phyloP scores from a whole-genome alignment of 2,113 vertebrate genomes.

The Orycteropus afer region DNA sequence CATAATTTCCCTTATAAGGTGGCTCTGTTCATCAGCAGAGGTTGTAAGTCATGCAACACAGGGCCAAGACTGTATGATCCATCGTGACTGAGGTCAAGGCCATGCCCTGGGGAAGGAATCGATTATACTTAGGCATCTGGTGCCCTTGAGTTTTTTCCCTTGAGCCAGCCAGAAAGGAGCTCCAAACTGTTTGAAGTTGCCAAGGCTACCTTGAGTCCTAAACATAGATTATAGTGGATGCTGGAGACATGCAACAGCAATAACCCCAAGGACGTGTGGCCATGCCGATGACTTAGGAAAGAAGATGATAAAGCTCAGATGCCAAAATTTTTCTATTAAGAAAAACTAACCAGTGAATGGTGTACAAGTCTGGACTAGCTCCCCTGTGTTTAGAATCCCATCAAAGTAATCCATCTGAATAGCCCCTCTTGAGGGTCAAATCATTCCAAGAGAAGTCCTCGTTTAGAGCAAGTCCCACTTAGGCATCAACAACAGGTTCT shows the following conservation, averaged over 20 bases:
- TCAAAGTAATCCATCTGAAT: background rate
- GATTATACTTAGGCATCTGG: rapidly evolving
- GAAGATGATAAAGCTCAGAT: background rate
- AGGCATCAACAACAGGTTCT: rapidly evolving
- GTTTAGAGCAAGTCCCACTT: rapidly evolving
- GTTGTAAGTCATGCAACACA: rapidly evolving
- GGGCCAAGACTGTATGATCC: rapidly evolving
- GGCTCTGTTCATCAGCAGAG: background rate
- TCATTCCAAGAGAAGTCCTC: background rate
- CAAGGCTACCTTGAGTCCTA: background rate
- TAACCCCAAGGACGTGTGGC: background rate
- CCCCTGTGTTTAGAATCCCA: background rate
- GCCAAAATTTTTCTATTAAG: background rate
- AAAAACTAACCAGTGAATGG: background rate
- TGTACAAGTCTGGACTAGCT: background rate
- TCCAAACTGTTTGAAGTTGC: background rate
- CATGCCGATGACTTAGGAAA: background rate
- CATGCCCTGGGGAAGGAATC: background rate
- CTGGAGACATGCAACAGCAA: too few species aligned
- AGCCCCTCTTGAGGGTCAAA: background rate
- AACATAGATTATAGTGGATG: background rate
- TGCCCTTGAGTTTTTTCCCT: too few species aligned
- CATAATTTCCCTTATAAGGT: background rate
- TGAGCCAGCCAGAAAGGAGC: background rate
- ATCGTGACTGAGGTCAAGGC: background rate